phyloP scores from a whole-genome alignment of 2,113 vertebrate genomes.

The Eleginops maclovinus region DNA sequence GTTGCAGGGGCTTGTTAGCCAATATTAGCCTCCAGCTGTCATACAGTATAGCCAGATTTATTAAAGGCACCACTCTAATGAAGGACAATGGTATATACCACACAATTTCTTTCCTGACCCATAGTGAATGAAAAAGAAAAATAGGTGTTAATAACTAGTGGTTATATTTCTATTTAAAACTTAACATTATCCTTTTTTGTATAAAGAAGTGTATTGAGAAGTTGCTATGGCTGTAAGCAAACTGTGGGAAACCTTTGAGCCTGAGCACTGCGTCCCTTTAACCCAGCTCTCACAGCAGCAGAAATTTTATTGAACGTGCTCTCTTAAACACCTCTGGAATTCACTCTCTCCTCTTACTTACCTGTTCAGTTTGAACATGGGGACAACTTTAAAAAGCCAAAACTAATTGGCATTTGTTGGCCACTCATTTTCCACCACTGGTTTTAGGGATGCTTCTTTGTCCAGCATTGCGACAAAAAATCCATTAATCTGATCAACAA shows the following conservation, averaged over 20 bases:
- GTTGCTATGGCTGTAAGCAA: background rate
- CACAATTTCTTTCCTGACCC: background rate
- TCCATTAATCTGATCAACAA: conserved; percentile 57
- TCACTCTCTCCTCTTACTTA: background rate
- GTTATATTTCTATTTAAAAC: background rate
- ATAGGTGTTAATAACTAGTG: background rate
- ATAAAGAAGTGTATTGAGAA: background rate
- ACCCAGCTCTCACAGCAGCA: background rate
- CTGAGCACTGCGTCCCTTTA: background rate
- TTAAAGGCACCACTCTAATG: background rate
- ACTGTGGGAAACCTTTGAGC: background rate
- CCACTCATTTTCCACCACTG: conserved; percentile 17
- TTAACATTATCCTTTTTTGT: background rate
- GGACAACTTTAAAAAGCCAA: background rate
- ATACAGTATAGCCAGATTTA: background rate
- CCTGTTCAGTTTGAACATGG: conserved; percentile 6
- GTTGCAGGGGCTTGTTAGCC: conserved; percentile 6
- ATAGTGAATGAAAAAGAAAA: background rate
- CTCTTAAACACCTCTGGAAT: background rate
- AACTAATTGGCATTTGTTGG: conserved; percentile 2
- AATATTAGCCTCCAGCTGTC: background rate
- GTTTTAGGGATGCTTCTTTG: background rate
- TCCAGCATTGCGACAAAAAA: background rate
- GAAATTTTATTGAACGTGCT: background rate
- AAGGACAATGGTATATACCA: background rate